Base-by-base conservation (phyloP, 2,888 invertebrate species). In the Eucriotettix oculatus region DNA sequence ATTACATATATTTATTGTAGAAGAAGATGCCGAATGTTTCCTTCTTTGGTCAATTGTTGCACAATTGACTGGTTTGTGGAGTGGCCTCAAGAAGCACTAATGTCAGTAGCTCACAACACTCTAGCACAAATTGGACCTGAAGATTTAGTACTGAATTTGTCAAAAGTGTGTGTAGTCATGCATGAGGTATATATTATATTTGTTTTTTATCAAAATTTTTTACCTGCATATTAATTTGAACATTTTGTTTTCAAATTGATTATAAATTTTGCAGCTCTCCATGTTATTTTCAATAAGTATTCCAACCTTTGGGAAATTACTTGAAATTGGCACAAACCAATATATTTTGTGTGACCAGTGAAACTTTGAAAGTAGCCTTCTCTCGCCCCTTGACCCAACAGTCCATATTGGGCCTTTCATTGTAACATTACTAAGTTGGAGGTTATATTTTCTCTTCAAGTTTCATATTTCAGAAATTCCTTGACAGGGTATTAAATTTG, bases 1-100 rank as follows among this genome's bases (percentile, higher is more conserved):
- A 29, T n/a, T 29, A 29, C 29, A 53, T 14, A 53, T 5, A 9
- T 11, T 72, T 74, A 69, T 72, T 68, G 40, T 71, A 85, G 90
- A 63, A 83, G 89, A 52, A 81, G 94, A 10, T 89, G 94, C 67
- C 83, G 94, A 54, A 93, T 94, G 89, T 96, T 94, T 71, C 96
- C 95, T 0, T 93, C 94, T 0, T 76, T 96, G 64, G 89, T 82
- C 54, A 95, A 94, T 74, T 94, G 93, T 70, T 94, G 93, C 69
- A 92, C 92, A 0, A 93, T 95, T 61, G 92, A 95, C 71, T 95
- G 95, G 94, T 94, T 92, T 72, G 85, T 85, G 1, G 90, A 89
- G 68, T 94, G 94, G 94, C 93, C 93, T 0, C 79, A 83, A 12
- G 93, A 93, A 69, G 93, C 93, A 14, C 75, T 94, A 58, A 76